phyloP scores from a whole-genome alignment of 2,888 invertebrate genomes.

The Blera fallax region DNA sequence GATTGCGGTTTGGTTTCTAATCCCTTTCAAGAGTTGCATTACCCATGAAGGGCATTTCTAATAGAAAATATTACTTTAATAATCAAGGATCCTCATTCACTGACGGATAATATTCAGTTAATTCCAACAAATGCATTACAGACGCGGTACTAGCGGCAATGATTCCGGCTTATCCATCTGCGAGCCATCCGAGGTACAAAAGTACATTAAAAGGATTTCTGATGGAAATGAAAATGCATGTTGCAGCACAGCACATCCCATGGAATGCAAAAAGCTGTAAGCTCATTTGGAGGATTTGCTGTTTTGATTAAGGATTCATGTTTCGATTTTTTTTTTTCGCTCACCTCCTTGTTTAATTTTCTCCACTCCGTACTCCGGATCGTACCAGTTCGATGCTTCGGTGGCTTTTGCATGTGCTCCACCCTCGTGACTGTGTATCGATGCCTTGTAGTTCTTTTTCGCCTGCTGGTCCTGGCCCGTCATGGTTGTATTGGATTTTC shows the following conservation, averaged over 20 bases:
- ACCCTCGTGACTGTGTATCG: slow-evolving; percentile 77
- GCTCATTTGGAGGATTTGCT: slow-evolving; percentile 63
- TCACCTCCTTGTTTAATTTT: slow-evolving; percentile 84
- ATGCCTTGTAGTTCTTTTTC: slow-evolving; percentile 74
- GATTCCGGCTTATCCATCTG: slow-evolving; percentile 57
- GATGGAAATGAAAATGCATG: slow-evolving; percentile 54
- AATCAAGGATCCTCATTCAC: slow-evolving; percentile 45
- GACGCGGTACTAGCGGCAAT: neutral
- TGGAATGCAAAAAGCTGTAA: slow-evolving; percentile 49
- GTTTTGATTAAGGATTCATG: slow-evolving; percentile 64
- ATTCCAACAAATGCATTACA: slow-evolving; percentile 20
- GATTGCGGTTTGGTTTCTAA: slow-evolving; percentile 34
- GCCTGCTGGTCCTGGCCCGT: slow-evolving; percentile 70
- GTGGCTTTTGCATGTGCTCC: slow-evolving; percentile 77
- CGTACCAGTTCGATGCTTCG: slow-evolving; percentile 82
- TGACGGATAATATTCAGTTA: slow-evolving; percentile 56
- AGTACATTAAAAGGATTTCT: slow-evolving; percentile 66
- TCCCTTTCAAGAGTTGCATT: slow-evolving; percentile 24
- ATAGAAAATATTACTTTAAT: slow-evolving; percentile 64
- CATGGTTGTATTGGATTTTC: slow-evolving; percentile 45
- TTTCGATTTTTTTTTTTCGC: slow-evolving; percentile 35
- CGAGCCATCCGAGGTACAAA: slow-evolving; percentile 49
- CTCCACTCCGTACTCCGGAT: slow-evolving; percentile 84
- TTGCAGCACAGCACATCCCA: slow-evolving; percentile 27
- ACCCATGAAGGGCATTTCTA: neutral